Base-by-base conservation (phyloP, 2,888 invertebrate genomes). In the Dinocampus coccinellae region DNA sequence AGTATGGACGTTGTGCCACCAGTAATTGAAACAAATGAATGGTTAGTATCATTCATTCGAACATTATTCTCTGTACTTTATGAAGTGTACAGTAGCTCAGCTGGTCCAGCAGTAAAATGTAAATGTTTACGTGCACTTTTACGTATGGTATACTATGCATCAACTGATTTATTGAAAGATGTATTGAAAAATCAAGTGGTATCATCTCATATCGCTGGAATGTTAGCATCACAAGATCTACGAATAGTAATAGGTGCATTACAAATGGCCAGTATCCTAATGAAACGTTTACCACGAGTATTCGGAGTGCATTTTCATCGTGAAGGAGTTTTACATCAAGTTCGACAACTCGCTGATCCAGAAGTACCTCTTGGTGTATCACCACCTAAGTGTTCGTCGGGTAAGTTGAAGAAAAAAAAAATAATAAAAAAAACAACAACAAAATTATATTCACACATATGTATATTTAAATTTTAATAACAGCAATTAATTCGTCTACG, bases 71-170 rank as follows among this genome's bases (percentile, higher is more conserved):
- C 95, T 55, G 96, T 99, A 29, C 90, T 99, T 58, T 98, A 98
- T 88, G 98, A 99, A 90, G 98, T 99, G 69, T 99, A 99, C 89
- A 97, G 97, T 88, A 97, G 97, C 81, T 98, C 98, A 74, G 98
- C 99, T 68, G 99, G 99, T 9, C 98, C 99, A 33, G 96, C 98
- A 73, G 97, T 99, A 33, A 93, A 98, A 80, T 97, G 97, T 89
- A 98, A 98, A 89, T 98, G 98, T 85, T 91, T 99, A 74, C 94
- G 97, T 83, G 98, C 99, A 4, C 91, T 99, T 73, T 90, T 99
- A 69, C 92, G 99, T 74, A 98, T 99, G 94, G 96, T 99, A 3
- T 98, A 95, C 89, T 98, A 97, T 87, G 96, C 97, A 10, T 94
- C 93, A 77, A 93, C 97, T 0, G 93, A 95, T 80, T 90, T 98